Conservation (phyloP, 2,888 invertebrate species). For the Phoenoteleia sp. region DNA sequence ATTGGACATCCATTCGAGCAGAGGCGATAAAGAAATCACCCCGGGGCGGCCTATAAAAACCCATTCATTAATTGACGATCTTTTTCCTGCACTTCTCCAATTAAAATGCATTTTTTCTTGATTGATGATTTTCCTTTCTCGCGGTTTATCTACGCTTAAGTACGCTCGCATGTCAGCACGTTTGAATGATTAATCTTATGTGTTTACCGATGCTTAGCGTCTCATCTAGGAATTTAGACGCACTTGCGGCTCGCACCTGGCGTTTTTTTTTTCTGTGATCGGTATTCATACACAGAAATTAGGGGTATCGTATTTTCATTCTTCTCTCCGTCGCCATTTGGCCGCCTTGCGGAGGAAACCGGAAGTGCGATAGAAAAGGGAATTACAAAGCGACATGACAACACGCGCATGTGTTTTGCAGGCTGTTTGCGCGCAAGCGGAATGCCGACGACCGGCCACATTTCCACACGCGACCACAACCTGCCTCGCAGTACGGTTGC, state of each 20-base stretch:
- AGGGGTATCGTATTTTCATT: conserved; percentile 29
- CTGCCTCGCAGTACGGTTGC: conserved; percentile 4
- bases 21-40: too few relatives aligned
- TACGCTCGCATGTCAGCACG: conserved; percentile 15
- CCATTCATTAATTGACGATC: too few relatives aligned
- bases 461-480: conserved; percentile 19
- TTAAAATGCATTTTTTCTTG: conserved; percentile 26
- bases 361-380: conserved; percentile 39
- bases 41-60: too few relatives aligned
- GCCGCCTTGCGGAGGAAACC: conserved; percentile 13
- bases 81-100: conserved; percentile 8
- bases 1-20: too few relatives aligned
- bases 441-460: not conserved
- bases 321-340: not conserved
- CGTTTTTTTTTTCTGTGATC: conserved; percentile 18
- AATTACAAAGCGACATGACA: conserved; percentile 19
- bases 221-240: conserved; percentile 45
- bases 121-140: conserved; percentile 24
- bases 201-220: conserved; percentile 23
- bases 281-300: conserved; percentile 45
- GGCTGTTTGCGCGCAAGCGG: conserved; percentile 4
- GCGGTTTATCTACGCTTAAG: conserved; percentile 11
- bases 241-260: conserved; percentile 40
- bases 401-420: conserved; percentile 15
- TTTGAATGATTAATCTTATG: conserved; percentile 35